A percentile compares a stretch with the other conserved stretches of the same genome.
phyloP scores from a whole-genome alignment of 2,888 invertebrate genomes.

The Lithophane semibrunnea region DNA sequence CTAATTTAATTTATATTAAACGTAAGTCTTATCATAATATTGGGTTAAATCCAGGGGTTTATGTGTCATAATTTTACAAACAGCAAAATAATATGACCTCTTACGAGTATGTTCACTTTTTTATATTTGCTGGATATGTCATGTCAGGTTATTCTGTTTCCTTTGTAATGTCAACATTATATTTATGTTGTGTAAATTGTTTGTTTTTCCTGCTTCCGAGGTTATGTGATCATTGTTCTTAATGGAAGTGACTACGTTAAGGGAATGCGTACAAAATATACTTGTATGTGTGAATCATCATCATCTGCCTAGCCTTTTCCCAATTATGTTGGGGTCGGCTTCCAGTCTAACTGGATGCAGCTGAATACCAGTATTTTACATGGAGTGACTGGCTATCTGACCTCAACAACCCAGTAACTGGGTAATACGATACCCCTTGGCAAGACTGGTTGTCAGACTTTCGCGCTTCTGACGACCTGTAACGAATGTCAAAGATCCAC shows the following conservation, averaged over 20 bases:
- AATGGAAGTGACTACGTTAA: conserved; percentile 11
- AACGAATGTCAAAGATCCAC: too few relatives aligned
- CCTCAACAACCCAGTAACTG: too few relatives aligned
- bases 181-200: not conserved
- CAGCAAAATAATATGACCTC: not conserved
- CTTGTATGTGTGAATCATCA: not conserved
- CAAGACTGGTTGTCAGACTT: too few relatives aligned
- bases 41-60: not conserved
- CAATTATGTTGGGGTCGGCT: too few relatives aligned
- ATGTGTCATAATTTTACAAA: not conserved
- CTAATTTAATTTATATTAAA: not conserved
- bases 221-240: conserved; percentile 4
- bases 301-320: too few relatives aligned
- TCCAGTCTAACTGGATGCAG: too few relatives aligned
- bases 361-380: too few relatives aligned
- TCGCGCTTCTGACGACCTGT: too few relatives aligned
- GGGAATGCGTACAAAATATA: not conserved
- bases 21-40: not conserved
- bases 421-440: too few relatives aligned
- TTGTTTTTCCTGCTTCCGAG: not conserved
- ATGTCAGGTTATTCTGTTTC: not conserved
- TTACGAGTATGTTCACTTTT: not conserved
- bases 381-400: too few relatives aligned
- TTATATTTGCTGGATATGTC: not conserved
- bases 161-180: conserved; percentile 10